Percentiles rank a stretch among this genome's conserved stretches.
Conservation (phyloP, 1,140 invertebrate species). For the Telenomus remus region DNA sequence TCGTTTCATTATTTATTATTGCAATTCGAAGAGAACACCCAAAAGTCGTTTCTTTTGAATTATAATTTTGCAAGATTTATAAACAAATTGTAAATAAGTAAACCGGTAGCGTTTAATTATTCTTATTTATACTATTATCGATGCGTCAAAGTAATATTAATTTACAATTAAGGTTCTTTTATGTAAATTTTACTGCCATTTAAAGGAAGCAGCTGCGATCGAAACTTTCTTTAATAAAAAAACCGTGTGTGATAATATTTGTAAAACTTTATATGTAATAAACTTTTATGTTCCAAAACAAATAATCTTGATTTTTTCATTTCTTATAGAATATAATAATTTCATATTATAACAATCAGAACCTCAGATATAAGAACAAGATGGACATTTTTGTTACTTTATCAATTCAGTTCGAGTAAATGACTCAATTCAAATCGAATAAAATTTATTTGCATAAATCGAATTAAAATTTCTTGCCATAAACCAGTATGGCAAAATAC, state of each 20-base stretch:
- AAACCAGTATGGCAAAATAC: too few species aligned
- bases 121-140: slow-evolving; percentile 67
- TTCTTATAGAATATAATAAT: too few species aligned
- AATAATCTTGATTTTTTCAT: too few species aligned
- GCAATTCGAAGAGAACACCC: not conserved
- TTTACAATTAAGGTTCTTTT: slow-evolving; percentile 67
- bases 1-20: slow-evolving; percentile 31
- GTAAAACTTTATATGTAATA: slow-evolving; percentile 73
- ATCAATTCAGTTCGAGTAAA: too few species aligned
- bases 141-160: slow-evolving; percentile 53
- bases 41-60: slow-evolving; percentile 20
- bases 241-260: slow-evolving; percentile 74
- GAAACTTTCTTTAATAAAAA: slow-evolving; percentile 62
- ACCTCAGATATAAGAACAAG: too few species aligned
- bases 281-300: slow-evolving; percentile 68
- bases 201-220: slow-evolving; percentile 63
- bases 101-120: slow-evolving; percentile 60
- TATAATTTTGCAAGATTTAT: slow-evolving; percentile 4
- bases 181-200: slow-evolving; percentile 69
- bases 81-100: slow-evolving; percentile 64
- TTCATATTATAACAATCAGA: too few species aligned
- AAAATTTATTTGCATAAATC: too few species aligned
- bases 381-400: too few species aligned
- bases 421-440: too few species aligned
- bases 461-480: too few species aligned